A percentile compares a stretch with the other conserved stretches of the same genome.
Evolutionary conservation across 2,888 invertebrate genomes (phyloP).

Genomic region (Ptilodon capucinus): DNA sequence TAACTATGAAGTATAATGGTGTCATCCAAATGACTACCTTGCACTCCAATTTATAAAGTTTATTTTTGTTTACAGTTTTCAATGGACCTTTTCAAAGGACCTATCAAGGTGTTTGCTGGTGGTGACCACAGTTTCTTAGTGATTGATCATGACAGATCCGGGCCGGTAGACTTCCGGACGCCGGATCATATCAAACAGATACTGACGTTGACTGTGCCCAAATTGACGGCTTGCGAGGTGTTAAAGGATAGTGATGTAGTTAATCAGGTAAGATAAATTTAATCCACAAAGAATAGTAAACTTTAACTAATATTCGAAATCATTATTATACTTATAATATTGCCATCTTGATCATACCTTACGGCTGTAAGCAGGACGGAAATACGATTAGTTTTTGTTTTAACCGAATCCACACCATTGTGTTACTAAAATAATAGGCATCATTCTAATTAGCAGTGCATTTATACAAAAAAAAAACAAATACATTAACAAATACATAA

Average conservation of each 20-base stretch:
- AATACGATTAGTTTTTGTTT: too few species aligned
- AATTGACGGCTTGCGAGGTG: slow-evolving; percentile 82
- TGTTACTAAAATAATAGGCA: too few species aligned
- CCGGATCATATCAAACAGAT: slow-evolving; percentile 85
- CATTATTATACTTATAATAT: too few species aligned
- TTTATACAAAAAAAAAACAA: too few species aligned
- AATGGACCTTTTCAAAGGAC: slow-evolving; percentile 62
- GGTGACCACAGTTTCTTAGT: slow-evolving; percentile 94
- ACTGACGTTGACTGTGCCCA: slow-evolving; percentile 82
- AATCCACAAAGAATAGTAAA: too few species aligned
- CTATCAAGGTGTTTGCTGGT: slow-evolving; percentile 88
- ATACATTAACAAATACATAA: too few species aligned
- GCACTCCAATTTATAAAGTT: neutral
- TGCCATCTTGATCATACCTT: too few species aligned
- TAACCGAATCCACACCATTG: too few species aligned
- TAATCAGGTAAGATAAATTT: slow-evolving; percentile 74
- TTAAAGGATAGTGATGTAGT: slow-evolving; percentile 85
- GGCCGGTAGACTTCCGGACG: slow-evolving; percentile 85
- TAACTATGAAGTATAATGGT: neutral
- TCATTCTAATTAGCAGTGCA: too few species aligned
- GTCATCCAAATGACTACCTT: neutral
- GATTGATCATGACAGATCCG: slow-evolving; percentile 69
- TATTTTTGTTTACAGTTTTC: slow-evolving; percentile 52
- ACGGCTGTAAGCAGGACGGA: too few species aligned
- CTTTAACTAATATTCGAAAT: too few species aligned